phyloP scores from a whole-genome alignment of 2,797 vertebrate genomes.

The Carapus acus region DNA sequence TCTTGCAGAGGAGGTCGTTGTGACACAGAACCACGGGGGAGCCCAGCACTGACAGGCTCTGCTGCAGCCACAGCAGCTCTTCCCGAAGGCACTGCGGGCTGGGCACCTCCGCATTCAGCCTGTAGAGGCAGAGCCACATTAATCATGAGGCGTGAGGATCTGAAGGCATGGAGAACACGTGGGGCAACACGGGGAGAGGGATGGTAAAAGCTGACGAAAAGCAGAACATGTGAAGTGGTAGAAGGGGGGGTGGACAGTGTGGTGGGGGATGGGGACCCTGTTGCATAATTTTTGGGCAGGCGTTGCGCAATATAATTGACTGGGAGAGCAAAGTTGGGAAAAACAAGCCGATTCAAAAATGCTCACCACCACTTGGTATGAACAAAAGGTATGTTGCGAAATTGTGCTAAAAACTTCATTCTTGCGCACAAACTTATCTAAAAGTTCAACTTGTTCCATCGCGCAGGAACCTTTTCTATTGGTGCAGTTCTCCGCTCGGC shows the following conservation, averaged over 20 bases:
- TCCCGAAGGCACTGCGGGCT: constrained; percentile 78
- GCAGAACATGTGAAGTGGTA: constrained; percentile 6
- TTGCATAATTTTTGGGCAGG: neutral
- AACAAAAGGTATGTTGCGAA: neutral
- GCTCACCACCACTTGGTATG: neutral
- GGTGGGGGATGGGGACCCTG: neutral
- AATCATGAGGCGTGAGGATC: neutral
- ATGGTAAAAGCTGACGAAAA: neutral
- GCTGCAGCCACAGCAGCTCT: constrained; percentile 94
- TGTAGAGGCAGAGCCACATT: constrained; percentile 50
- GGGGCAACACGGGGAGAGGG: constrained; percentile 6
- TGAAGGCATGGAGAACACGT: neutral
- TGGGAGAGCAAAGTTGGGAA: neutral
- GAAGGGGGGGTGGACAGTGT: neutral
- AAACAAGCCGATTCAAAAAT: neutral
- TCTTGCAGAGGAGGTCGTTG: constrained; percentile 98
- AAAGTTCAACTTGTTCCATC: too few relatives aligned
- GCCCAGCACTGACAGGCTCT: constrained; percentile 84
- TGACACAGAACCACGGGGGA: constrained; percentile 99
- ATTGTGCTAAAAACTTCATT: too few relatives aligned
- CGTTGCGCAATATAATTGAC: neutral
- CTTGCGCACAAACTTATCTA: too few relatives aligned
- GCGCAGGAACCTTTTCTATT: too few relatives aligned
- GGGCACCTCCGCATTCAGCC: constrained; percentile 85
- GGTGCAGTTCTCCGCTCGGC: too few relatives aligned